Percentiles rank a stretch among this genome's conserved stretches.
Evolutionary conservation across 2,113 vertebrate species (phyloP).

Genomic region (Chinchilla lanigera): DNA sequence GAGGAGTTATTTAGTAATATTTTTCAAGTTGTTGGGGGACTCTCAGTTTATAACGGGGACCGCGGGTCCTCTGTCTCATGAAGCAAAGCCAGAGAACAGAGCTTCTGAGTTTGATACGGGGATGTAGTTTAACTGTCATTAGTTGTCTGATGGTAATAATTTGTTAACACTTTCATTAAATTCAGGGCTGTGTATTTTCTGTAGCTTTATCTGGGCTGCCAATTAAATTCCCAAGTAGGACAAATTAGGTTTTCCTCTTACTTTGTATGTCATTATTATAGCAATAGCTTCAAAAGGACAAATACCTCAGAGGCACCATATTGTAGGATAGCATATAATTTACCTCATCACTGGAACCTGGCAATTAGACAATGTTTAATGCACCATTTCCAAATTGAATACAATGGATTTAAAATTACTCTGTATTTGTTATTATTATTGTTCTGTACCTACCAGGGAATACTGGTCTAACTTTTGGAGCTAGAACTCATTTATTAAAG

Average conservation of each 20-base stretch:
- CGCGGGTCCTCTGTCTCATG: neutral
- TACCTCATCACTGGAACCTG: neutral
- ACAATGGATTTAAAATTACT: neutral
- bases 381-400: neutral
- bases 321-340: neutral
- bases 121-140: neutral
- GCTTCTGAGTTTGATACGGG: neutral
- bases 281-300: neutral
- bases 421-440: neutral
- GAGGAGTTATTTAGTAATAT: slow-evolving; percentile 30
- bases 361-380: neutral
- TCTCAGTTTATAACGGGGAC: neutral
- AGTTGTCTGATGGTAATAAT: neutral
- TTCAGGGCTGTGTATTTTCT: neutral
- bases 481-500: neutral
- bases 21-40: neutral
- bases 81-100: neutral
- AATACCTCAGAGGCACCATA: neutral
- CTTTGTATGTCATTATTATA: neutral
- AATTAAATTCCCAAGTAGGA: neutral
- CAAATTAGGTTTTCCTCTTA: neutral
- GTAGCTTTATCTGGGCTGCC: neutral
- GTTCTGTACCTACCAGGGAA: accelerated
- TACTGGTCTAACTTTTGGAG: neutral
- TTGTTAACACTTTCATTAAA: neutral